Evolutionary conservation across 2,888 invertebrate genomes (phyloP).

Genomic region (Habroteleia sp.): DNA sequence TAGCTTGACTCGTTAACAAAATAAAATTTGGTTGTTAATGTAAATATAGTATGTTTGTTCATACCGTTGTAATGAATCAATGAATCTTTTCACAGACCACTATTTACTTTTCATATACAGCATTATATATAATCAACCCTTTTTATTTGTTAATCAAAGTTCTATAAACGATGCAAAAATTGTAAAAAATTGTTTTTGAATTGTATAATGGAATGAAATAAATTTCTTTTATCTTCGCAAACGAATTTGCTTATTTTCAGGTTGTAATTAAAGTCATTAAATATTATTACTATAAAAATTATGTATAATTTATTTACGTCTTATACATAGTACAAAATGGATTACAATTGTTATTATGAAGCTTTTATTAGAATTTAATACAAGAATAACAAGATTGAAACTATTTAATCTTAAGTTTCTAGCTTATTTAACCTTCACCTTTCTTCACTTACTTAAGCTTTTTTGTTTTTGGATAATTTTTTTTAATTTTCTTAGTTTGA

Average conservation of each 20-base stretch:
- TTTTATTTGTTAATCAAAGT: background rate
- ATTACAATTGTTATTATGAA: no score
- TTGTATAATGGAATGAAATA: no score
- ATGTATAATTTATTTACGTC: no score
- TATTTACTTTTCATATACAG: slow-evolving; percentile 16
- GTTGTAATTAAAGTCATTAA: no score
- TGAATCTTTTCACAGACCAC: slow-evolving; percentile 1
- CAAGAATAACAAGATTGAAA: slow-evolving; percentile 34
- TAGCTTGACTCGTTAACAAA: slow-evolving; percentile 6
- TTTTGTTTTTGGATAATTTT: background rate
- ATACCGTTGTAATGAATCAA: slow-evolving; percentile 27
- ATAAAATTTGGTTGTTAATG: slow-evolving; percentile 42
- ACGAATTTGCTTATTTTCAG: no score
- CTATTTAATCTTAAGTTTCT: no score
- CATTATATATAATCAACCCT: background rate
- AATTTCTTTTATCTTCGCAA: no score
- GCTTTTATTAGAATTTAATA: slow-evolving; percentile 42
- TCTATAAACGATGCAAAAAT: no score
- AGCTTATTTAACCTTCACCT: slow-evolving; percentile 38
- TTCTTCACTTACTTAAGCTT: slow-evolving; percentile 1
- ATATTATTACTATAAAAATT: no score
- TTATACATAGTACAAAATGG: no score
- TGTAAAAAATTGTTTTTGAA: no score
- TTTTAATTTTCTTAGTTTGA: slow-evolving; percentile 10
- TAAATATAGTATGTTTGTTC: slow-evolving; percentile 55